phyloP scores from a whole-genome alignment of 1,140 invertebrate species.

The Vanessa atalanta region DNA sequence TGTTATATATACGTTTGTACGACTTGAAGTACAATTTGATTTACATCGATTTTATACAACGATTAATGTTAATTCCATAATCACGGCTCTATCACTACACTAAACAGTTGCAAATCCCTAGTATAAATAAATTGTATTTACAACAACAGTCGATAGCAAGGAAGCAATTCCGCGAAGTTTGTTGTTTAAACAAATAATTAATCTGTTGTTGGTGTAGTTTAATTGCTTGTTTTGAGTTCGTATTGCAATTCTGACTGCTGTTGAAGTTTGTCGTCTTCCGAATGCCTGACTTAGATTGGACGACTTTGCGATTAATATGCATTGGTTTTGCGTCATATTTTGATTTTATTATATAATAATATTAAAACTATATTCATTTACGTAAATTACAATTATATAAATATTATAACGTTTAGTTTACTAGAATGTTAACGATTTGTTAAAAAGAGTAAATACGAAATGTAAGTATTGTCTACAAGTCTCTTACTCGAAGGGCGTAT shows the following conservation, averaged over 20 bases:
- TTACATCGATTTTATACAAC: too few relatives aligned
- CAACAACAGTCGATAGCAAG: slow-evolving; percentile 14
- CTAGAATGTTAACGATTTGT: too few relatives aligned
- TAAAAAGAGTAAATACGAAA: too few relatives aligned
- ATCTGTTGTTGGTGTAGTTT: slow-evolving; percentile 36
- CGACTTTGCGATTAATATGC: slow-evolving; percentile 19
- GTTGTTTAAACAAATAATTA: slow-evolving; percentile 39
- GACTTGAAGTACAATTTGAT: too few relatives aligned
- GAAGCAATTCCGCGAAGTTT: slow-evolving; percentile 22
- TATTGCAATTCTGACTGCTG: slow-evolving; percentile 46
- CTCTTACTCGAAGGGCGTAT: too few relatives aligned
- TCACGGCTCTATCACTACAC: too few relatives aligned
- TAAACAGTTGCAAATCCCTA: neutral
- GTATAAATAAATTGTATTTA: slow-evolving; percentile 6
- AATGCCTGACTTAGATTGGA: slow-evolving; percentile 11
- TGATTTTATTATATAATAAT: neutral
- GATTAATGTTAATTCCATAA: too few relatives aligned
- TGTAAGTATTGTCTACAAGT: too few relatives aligned
- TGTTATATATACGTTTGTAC: too few relatives aligned
- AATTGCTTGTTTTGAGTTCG: slow-evolving; percentile 70
- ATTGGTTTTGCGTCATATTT: slow-evolving; percentile 5
- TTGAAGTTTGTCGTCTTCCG: slow-evolving; percentile 26
- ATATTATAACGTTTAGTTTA: too few relatives aligned
- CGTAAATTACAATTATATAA: too few relatives aligned
- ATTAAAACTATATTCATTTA: too few relatives aligned